Evolutionary conservation across 1,140 invertebrate species (phyloP).

Genomic region (Megalopta genalis): DNA sequence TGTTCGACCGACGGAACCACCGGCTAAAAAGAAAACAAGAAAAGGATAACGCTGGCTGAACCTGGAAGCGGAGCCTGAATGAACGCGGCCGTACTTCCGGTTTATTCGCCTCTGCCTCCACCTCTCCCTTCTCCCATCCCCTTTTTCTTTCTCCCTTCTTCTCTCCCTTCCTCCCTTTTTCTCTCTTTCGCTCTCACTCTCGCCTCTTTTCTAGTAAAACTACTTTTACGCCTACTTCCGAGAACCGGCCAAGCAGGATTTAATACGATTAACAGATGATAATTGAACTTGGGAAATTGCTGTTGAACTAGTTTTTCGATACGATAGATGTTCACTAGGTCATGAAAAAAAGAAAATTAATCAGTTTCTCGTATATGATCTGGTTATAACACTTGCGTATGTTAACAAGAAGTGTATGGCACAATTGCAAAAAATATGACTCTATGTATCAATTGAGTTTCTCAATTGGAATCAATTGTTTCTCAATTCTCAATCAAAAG

Average conservation of each 20-base stretch:
- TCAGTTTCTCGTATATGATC: neutral
- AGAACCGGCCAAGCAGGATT: neutral
- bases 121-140: neutral
- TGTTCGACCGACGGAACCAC: slow-evolving; percentile 49
- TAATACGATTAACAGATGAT: slow-evolving; percentile 20
- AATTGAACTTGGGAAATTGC: neutral
- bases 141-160: too few relatives aligned
- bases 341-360: neutral
- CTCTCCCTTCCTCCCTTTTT: slow-evolving; percentile 10
- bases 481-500: too few relatives aligned
- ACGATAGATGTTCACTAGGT: neutral
- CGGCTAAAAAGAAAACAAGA: neutral
- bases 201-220: too few relatives aligned
- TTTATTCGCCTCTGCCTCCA: slow-evolving; percentile 45
- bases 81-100: slow-evolving; percentile 67
- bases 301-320: neutral
- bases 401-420: neutral
- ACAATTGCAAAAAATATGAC: too few relatives aligned
- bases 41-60: slow-evolving; percentile 21
- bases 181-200: neutral
- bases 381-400: neutral
- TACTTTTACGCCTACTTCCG: slow-evolving; percentile 3
- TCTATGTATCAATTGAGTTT: too few relatives aligned
- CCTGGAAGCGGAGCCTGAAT: slow-evolving; percentile 60
- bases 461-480: too few relatives aligned